Conservation (phyloP, 2,888 invertebrate genomes). For the Dione vanillae region DNA sequence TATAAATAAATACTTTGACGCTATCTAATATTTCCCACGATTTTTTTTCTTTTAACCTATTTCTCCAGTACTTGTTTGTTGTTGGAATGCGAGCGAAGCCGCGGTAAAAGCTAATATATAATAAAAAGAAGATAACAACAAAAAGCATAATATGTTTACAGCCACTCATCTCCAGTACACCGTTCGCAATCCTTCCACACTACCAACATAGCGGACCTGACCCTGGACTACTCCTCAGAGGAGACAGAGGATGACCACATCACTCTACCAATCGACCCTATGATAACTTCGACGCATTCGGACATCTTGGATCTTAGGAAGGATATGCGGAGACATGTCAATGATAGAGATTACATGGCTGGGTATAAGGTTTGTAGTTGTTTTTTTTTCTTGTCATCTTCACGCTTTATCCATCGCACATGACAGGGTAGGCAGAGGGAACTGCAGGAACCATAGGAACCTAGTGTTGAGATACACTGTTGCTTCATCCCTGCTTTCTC, state of each 20-base stretch:
- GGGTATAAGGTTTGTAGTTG: conserved; percentile 64
- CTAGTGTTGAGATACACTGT: no score
- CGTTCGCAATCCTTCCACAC: conserved; percentile 82
- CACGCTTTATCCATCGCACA: no score
- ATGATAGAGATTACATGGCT: conserved; percentile 70
- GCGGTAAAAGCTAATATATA: no score
- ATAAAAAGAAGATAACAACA: not conserved
- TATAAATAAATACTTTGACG: no score
- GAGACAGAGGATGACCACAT: conserved; percentile 69
- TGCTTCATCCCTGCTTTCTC: no score
- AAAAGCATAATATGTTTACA: conserved; percentile 48
- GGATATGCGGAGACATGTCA: conserved; percentile 60
- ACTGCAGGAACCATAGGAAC: no score
- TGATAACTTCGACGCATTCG: conserved; percentile 75
- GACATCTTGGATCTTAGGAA: conserved; percentile 71
- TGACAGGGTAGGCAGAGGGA: no score
- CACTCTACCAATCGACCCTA: conserved; percentile 68
- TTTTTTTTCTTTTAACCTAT: no score
- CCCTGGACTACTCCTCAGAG: conserved; percentile 74
- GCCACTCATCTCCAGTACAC: conserved; percentile 81
- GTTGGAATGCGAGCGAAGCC: no score
- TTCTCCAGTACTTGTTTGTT: no score
- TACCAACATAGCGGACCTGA: conserved; percentile 70
- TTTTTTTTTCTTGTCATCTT: not conserved
- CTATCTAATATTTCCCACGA: no score